phyloP scores from a whole-genome alignment of 2,888 invertebrate species.

The Cantharis lateralis region DNA sequence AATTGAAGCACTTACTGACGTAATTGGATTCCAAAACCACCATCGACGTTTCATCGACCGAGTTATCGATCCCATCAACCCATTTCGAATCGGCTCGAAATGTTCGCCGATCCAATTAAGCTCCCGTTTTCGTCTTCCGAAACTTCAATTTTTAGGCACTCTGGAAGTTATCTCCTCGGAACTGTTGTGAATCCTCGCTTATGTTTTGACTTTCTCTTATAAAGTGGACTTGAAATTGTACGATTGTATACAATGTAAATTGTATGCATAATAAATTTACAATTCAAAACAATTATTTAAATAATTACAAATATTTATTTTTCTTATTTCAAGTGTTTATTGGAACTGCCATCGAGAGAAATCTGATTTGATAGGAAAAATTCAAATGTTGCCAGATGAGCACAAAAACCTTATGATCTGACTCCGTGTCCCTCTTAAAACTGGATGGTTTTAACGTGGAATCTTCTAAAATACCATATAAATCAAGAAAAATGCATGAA shows the following conservation, averaged over 20 bases:
- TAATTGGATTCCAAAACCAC: background rate
- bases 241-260: background rate
- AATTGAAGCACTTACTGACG: background rate
- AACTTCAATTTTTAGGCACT: too few relatives aligned
- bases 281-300: background rate
- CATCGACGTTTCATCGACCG: background rate
- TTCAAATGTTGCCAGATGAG: too few relatives aligned
- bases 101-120: too few relatives aligned
- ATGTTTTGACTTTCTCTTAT: background rate
- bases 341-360: background rate
- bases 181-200: background rate
- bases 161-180: background rate
- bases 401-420: too few relatives aligned
- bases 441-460: too few relatives aligned
- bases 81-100: background rate
- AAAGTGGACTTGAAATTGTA: background rate
- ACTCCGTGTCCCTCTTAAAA: too few relatives aligned
- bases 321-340: background rate
- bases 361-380: background rate
- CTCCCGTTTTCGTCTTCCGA: too few relatives aligned
- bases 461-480: too few relatives aligned
- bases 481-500: too few relatives aligned
- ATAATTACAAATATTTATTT: background rate
- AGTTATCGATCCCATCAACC: background rate
- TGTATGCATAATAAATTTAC: background rate